phyloP scores from a whole-genome alignment of 2,797 vertebrate species.

The Chanos chanos region DNA sequence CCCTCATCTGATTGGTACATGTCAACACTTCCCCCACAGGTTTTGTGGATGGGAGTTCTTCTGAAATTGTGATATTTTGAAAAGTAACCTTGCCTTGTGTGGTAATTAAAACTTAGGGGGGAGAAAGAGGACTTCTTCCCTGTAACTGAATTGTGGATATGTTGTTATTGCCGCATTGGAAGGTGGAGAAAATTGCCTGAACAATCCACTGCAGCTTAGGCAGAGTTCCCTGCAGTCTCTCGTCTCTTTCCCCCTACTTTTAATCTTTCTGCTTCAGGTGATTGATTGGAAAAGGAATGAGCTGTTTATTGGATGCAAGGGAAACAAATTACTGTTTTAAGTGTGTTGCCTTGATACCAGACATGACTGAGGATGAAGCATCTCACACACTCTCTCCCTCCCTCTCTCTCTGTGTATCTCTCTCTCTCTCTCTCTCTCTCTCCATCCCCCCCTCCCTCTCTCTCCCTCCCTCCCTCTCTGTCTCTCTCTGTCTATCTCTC shows the following conservation, averaged over 20 bases:
- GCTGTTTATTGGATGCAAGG: constrained; percentile 81
- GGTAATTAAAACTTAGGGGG: too few relatives aligned
- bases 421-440: constrained; percentile 43
- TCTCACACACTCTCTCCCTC: constrained; percentile 54
- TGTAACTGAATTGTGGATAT: constrained; percentile 33
- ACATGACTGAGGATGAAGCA: constrained; percentile 74
- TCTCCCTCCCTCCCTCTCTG: constrained; percentile 46
- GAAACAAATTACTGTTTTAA: constrained; percentile 80
- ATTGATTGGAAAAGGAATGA: constrained; percentile 80
- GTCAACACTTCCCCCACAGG: too few relatives aligned
- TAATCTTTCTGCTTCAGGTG: constrained; percentile 72
- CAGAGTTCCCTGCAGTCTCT: constrained; percentile 43
- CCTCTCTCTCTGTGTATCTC: constrained; percentile 51
- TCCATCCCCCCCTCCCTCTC: constrained; percentile 56
- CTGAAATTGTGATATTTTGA: too few relatives aligned
- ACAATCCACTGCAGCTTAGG: constrained; percentile 36
- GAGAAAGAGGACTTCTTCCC: constrained; percentile 33
- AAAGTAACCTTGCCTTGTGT: constrained; percentile 19
- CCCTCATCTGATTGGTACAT: too few relatives aligned
- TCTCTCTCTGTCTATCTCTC: constrained; percentile 46
- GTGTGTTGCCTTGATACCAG: constrained; percentile 68
- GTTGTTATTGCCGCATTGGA: constrained; percentile 38
- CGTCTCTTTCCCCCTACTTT: constrained; percentile 65
- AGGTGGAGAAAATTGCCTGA: constrained; percentile 37
- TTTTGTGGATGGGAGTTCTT: too few relatives aligned